These are phyloP conservation scores for Sphinx pinastri DNA, from an alignment of 2,888 invertebrate species.

Conservation along the genomic window DNA sequence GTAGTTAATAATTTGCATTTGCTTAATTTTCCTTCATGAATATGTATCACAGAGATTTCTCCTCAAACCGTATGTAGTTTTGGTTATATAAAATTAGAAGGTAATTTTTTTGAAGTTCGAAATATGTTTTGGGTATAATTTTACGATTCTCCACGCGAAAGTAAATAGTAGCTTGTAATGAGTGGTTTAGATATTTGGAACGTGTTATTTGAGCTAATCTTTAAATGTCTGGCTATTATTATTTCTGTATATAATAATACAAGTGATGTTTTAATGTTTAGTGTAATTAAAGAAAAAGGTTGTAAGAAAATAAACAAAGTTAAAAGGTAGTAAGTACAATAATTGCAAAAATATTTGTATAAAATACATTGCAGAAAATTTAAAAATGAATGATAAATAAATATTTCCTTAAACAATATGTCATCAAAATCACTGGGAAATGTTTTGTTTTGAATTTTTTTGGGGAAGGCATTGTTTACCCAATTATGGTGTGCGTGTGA, in stretches of 20 bases:
- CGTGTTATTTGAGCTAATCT: slow-evolving; percentile 3
- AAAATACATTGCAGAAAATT: not conserved
- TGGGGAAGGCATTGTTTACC: slow-evolving; percentile 36
- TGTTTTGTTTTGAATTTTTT: slow-evolving; percentile 27
- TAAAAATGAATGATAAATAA: not conserved
- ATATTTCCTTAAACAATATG: not conserved
- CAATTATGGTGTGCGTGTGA: slow-evolving; percentile 44
- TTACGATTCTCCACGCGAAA: not conserved
- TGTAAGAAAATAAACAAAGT: no score
- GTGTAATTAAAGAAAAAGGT: no score
- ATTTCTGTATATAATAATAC: not conserved
- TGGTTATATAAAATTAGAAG: slow-evolving; percentile 6
- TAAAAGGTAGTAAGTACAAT: no score
- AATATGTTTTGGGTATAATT: slow-evolving; percentile 9
- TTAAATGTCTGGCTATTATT: not conserved
- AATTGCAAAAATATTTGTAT: no score
- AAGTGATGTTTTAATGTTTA: no score
- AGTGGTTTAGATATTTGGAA: not conserved
- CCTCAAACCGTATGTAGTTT: not conserved
- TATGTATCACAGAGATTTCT: slow-evolving; percentile 17
- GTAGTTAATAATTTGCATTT: slow-evolving; percentile 22
- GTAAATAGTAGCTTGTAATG: not conserved
- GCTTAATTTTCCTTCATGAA: slow-evolving; percentile 16
- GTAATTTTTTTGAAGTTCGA: slow-evolving; percentile 9
- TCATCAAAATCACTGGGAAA: slow-evolving; percentile 5